These are phyloP conservation scores for Oxystoma pomonae DNA, from an alignment of 2,888 invertebrate genomes.

Conservation along the genomic window DNA sequence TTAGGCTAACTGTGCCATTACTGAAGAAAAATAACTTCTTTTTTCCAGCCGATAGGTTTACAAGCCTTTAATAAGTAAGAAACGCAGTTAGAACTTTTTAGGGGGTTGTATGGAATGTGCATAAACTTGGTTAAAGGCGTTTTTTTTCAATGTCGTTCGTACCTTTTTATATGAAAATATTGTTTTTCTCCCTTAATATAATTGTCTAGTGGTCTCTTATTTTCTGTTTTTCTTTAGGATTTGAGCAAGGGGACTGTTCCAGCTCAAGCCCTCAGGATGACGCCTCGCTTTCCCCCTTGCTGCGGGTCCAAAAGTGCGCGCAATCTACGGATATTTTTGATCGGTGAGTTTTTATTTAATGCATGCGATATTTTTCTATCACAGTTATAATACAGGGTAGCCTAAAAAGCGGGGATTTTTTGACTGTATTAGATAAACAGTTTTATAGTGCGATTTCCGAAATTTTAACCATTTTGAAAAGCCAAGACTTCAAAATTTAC, in stretches of 20 bases:
- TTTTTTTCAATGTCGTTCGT: not conserved
- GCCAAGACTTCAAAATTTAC: too few species aligned
- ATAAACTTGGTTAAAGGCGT: not conserved
- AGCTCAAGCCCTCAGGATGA: conserved; percentile 29
- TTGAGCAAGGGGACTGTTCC: conserved; percentile 41
- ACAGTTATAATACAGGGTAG: too few species aligned
- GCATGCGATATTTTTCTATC: too few species aligned
- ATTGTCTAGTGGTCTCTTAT: not conserved
- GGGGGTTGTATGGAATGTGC: not conserved
- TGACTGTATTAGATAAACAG: too few species aligned
- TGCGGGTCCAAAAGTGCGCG: conserved; percentile 41
- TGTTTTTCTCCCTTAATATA: not conserved
- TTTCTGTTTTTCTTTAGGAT: conserved; percentile 29
- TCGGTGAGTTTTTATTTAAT: conserved; percentile 44
- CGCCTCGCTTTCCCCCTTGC: conserved; percentile 38
- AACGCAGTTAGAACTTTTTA: conserved; percentile 1
- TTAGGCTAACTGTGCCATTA: too few species aligned
- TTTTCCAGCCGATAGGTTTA: too few species aligned
- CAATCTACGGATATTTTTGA: conserved; percentile 38
- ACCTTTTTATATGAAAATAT: not conserved
- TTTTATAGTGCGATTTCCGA: too few species aligned
- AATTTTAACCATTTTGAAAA: too few species aligned
- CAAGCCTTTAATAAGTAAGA: too few species aligned
- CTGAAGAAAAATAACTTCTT: too few species aligned
- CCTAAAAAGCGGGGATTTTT: too few species aligned